Evolutionary conservation across 2,888 invertebrate genomes (phyloP).

Genomic region (Nomada fucata): DNA sequence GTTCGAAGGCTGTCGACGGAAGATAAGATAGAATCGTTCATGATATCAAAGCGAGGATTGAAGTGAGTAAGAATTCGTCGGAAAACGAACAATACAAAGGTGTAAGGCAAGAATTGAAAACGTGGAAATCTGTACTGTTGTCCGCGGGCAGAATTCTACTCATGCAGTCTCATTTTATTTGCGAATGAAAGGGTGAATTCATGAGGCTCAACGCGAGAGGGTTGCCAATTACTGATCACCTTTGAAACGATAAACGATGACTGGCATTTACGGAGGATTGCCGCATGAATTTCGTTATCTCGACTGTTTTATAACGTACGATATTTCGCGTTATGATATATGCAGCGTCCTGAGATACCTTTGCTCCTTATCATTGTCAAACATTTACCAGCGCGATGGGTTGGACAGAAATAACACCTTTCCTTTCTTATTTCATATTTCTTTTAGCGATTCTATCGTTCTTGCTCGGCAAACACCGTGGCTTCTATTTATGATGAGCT

Average conservation of each 20-base stretch:
- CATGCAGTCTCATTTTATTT: too few species aligned
- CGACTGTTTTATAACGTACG: slow-evolving; percentile 61
- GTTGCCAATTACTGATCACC: slow-evolving; percentile 37
- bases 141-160: too few species aligned
- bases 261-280: slow-evolving; percentile 46
- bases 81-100: not conserved
- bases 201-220: slow-evolving; percentile 9
- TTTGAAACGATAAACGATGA: slow-evolving; percentile 47
- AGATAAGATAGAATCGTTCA: slow-evolving; percentile 17
- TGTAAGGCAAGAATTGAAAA: not conserved
- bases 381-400: slow-evolving; percentile 42
- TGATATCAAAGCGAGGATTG: not conserved
- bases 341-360: slow-evolving; percentile 41
- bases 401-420: slow-evolving; percentile 28
- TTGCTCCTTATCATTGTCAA: slow-evolving; percentile 58
- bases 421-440: slow-evolving; percentile 1
- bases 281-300: slow-evolving; percentile 61
- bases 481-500: not conserved
- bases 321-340: slow-evolving; percentile 56
- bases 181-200: not conserved
- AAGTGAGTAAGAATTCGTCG: not conserved
- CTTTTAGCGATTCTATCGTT: not conserved
- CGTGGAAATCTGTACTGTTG: not conserved
- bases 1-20: slow-evolving; percentile 10
- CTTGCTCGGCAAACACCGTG: slow-evolving; percentile 7